phyloP scores from a whole-genome alignment of 2,888 invertebrate species.

The Trissolcus brochymenae region DNA sequence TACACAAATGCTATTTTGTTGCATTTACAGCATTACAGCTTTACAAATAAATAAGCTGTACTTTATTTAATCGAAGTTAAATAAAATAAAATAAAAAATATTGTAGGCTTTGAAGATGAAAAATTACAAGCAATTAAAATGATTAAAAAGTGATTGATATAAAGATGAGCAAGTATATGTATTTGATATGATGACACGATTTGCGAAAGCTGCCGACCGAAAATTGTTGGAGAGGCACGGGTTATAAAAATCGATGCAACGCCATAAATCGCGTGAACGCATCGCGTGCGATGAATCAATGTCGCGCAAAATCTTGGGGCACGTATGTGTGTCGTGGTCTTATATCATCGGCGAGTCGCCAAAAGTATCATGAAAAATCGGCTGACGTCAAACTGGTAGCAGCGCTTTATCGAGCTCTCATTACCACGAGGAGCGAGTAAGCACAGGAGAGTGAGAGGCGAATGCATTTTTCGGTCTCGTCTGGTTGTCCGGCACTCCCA shows the following conservation, averaged over 20 bases:
- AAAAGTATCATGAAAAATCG: slow-evolving; percentile 64
- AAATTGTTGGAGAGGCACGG: too few species aligned
- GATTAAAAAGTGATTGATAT: too few species aligned
- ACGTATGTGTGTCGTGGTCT: slow-evolving; percentile 41
- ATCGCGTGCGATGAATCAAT: slow-evolving; percentile 32
- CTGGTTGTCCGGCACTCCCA: slow-evolving; percentile 73
- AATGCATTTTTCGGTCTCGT: slow-evolving; percentile 76
- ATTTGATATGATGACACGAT: too few species aligned
- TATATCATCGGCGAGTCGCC: slow-evolving; percentile 45
- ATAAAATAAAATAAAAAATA: too few species aligned
- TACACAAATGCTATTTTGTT: too few species aligned
- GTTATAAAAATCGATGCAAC: slow-evolving; percentile 13
- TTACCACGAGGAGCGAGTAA: slow-evolving; percentile 67
- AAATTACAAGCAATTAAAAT: too few species aligned
- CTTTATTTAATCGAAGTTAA: too few species aligned
- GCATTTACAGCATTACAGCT: too few species aligned
- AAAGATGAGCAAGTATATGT: too few species aligned
- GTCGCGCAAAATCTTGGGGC: slow-evolving; percentile 47
- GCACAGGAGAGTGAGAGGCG: slow-evolving; percentile 41
- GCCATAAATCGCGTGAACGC: slow-evolving; percentile 26
- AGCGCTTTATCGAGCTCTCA: slow-evolving; percentile 76
- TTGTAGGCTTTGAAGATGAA: too few species aligned
- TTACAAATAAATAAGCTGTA: too few species aligned
- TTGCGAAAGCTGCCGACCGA: too few species aligned
- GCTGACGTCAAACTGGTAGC: slow-evolving; percentile 74